Conservation (phyloP, 2,888 invertebrate species). For the Metopia argyrocephala region DNA sequence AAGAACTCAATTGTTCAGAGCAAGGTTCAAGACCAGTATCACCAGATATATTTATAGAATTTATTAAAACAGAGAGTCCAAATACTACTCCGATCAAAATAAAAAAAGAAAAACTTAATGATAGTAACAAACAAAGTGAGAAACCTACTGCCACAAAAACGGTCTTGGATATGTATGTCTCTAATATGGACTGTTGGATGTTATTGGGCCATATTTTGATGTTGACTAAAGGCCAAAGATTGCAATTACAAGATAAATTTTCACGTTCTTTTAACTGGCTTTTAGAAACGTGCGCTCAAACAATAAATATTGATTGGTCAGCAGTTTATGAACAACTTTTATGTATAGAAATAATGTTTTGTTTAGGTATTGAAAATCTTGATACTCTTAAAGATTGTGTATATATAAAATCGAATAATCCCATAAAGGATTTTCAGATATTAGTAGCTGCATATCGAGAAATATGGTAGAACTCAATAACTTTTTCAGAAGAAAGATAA, state of each 20-base stretch:
- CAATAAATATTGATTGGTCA: conserved; percentile 71
- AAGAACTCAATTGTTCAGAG: background rate
- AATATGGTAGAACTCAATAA: conserved; percentile 68
- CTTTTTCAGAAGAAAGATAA: background rate
- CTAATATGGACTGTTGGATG: conserved; percentile 77
- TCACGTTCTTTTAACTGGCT: conserved; percentile 76
- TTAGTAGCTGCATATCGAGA: conserved; percentile 68
- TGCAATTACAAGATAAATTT: conserved; percentile 69
- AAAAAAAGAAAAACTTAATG: background rate
- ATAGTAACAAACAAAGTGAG: background rate
- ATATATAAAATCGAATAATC: conserved; percentile 64
- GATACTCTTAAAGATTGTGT: conserved; percentile 68
- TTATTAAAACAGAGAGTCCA: conserved; percentile 34
- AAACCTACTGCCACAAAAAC: background rate
- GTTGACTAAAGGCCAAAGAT: conserved; percentile 65
- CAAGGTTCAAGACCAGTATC: background rate
- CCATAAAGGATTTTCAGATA: conserved; percentile 70
- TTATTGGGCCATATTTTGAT: conserved; percentile 68
- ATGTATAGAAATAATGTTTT: conserved; percentile 74
- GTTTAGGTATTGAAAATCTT: conserved; percentile 72
- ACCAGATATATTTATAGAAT: conserved; percentile 5
- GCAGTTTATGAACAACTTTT: conserved; percentile 75
- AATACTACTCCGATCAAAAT: background rate
- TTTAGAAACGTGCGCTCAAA: conserved; percentile 75
- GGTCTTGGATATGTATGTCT: conserved; percentile 67